Evolutionary conservation across 2,888 invertebrate genomes (phyloP).

Genomic region (Stenodema calcarata): DNA sequence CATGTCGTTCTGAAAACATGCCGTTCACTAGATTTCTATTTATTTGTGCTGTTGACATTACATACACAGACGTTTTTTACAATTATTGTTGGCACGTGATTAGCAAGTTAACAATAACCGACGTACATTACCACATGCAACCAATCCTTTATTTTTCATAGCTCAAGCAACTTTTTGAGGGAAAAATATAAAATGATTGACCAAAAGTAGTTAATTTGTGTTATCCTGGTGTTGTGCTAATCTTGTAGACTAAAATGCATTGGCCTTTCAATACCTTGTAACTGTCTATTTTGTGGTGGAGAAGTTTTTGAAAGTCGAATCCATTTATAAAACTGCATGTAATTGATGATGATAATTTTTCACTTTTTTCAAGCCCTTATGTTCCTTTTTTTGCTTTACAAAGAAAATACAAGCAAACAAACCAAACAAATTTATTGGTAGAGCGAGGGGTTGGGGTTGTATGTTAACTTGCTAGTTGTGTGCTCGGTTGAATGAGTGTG

Average conservation of each 20-base stretch:
- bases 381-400: constrained; percentile 1
- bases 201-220: constrained; percentile 49
- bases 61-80: constrained; percentile 46
- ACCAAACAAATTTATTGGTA: neutral
- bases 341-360: constrained; percentile 40
- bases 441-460: neutral
- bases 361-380: constrained; percentile 7
- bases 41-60: constrained; percentile 48
- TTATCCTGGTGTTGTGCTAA: constrained; percentile 50
- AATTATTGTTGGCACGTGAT: constrained; percentile 53
- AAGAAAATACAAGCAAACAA: neutral
- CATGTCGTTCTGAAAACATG: constrained; percentile 50
- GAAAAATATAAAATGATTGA: constrained; percentile 41
- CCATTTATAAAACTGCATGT: constrained; percentile 38
- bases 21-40: constrained; percentile 47
- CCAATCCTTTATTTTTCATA: constrained; percentile 41
- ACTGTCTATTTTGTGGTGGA: constrained; percentile 49
- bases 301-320: constrained; percentile 34
- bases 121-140: constrained; percentile 38
- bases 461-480: constrained; percentile 52
- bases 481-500: constrained; percentile 45
- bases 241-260: constrained; percentile 55
- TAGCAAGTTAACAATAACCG: constrained; percentile 55
- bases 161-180: constrained; percentile 42
- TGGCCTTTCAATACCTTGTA: constrained; percentile 51